Evolutionary conservation across 2,113 vertebrate species (phyloP), one percentile per base, ranked within the genome.

Genomic region (Sphaerodactylus townsendi): DNA sequence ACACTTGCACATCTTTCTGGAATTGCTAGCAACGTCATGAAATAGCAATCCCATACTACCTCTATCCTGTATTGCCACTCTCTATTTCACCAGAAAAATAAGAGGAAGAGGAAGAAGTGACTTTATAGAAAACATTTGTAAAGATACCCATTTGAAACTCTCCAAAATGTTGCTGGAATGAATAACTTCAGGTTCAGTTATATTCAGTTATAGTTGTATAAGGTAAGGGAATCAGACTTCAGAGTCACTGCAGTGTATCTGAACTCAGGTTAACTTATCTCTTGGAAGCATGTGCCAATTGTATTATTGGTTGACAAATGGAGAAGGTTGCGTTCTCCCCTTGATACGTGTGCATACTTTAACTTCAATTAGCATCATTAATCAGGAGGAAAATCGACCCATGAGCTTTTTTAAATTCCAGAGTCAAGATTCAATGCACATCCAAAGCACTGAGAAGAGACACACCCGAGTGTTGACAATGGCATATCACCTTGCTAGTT

Each of bases 321-420:
- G 79, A 69, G 83, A 93, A 91, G 39, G 44, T 79, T 91, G 83
- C 8, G 9, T 83, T 86, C 77, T 83, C 75, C 80, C 84, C 87
- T 86, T 91, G 81, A 76, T 71, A 33, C 21, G 65, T 28, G 70
- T n/a, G 0, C 88, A 92, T 86, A 83, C 62, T 90, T 81, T 87
- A 85, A 81, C 74, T 85, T 88, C 90, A 92, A 92, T 93, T 91
- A 92, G 5, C 37, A 68, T 74, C 85, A 92, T 94, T 92, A 93
- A 92, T 93, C 91, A 94, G 59, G 84, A 89, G 28, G 44, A 77
- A 72, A 90, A 74, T 5, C 14, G 1, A 87, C 64, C 90, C 78
- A 79, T 84, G 65, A 85, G 76, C 73, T 81, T 83, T 80, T 48
- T 0, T 0, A n/a, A 82, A 91, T 84, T 69, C 78, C 83, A 19